Evolutionary conservation across 2,113 vertebrate species (phyloP).

Genomic region (Gambusia affinis): DNA sequence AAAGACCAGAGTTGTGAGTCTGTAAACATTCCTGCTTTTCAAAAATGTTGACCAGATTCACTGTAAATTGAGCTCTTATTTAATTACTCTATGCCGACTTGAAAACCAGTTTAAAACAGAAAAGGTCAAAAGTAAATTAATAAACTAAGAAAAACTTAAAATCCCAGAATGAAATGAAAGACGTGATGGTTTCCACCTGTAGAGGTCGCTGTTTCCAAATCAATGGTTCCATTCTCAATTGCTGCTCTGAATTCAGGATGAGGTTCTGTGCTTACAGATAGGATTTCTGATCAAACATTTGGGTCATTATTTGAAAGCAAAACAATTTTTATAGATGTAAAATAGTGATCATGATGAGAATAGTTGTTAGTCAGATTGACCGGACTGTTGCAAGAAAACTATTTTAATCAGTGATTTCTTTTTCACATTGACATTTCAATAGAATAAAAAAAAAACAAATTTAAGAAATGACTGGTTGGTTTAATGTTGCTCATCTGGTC

Average conservation of each 20-base stretch:
- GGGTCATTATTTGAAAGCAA: neutral
- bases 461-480: no score
- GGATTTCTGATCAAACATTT: neutral
- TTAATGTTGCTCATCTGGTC: no score
- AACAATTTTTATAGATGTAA: neutral
- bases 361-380: neutral
- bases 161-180: neutral
- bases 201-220: slow-evolving; percentile 54
- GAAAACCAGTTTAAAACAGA: neutral
- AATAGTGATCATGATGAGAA: neutral
- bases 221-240: neutral
- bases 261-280: neutral
- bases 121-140: neutral
- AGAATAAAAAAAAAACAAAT: no score
- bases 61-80: neutral
- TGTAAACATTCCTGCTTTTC: no score
- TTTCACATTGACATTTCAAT: no score
- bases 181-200: slow-evolving; percentile 9
- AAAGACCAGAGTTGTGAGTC: no score
- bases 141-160: slow-evolving; percentile 19
- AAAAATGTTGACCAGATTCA: neutral
- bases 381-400: neutral
- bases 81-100: neutral
- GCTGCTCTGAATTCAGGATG: neutral
- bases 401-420: neutral